Conservation (phyloP, 2,888 invertebrate genomes). For the Druceiella hillmani region DNA sequence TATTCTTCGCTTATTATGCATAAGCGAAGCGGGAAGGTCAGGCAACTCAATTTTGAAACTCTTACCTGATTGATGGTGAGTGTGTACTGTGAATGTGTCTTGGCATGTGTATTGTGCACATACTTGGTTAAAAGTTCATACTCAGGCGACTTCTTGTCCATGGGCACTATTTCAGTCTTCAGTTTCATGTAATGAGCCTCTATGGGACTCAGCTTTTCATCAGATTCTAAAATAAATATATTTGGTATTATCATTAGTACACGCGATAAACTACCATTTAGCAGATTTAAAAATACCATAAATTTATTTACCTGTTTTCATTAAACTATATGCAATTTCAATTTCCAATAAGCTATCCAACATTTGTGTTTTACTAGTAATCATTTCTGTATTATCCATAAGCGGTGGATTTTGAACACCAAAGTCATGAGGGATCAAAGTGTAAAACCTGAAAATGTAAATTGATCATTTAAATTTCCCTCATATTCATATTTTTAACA, state of each 20-base stretch:
- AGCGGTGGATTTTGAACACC: conserved; percentile 79
- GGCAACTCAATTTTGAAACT: conserved; percentile 2
- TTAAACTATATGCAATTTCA: conserved; percentile 88
- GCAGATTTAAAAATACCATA: no score
- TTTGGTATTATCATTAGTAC: no score
- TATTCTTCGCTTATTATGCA: background rate
- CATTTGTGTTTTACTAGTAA: conserved; percentile 70
- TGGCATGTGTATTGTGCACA: conserved; percentile 86
- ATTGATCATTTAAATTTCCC: background rate
- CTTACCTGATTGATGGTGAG: conserved; percentile 61
- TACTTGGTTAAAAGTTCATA: conserved; percentile 71
- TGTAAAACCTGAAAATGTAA: conserved; percentile 69
- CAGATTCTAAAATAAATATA: conserved; percentile 7
- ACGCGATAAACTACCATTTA: no score
- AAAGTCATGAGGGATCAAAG: conserved; percentile 92
- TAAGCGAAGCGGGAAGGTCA: background rate
- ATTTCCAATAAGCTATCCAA: conserved; percentile 90
- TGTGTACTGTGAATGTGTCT: conserved; percentile 74
- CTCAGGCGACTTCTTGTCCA: conserved; percentile 64
- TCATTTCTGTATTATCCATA: conserved; percentile 67
- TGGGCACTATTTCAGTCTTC: conserved; percentile 70
- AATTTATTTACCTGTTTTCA: conserved; percentile 52
- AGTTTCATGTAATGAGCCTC: conserved; percentile 86
- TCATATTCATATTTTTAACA: no score
- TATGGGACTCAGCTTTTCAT: conserved; percentile 56